phyloP scores from a whole-genome alignment of 2,888 invertebrate genomes.

The Ochropleura leucogaster region DNA sequence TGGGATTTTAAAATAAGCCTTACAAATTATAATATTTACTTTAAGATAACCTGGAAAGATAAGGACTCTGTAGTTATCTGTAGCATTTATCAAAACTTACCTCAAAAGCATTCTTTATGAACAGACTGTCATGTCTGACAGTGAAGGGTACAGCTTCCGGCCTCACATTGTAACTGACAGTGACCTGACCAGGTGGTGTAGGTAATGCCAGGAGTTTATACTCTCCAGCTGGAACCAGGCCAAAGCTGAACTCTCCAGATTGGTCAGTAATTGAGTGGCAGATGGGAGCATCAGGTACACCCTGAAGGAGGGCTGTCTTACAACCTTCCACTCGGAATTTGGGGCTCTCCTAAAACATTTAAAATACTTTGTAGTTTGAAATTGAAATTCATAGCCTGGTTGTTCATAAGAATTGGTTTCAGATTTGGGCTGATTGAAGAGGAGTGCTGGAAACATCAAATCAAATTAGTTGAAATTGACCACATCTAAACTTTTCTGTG shows the following conservation, averaged over 20 bases:
- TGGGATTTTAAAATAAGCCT: not conserved
- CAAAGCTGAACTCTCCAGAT: slow-evolving; percentile 94
- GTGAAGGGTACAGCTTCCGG: slow-evolving; percentile 93
- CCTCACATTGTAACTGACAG: slow-evolving; percentile 94
- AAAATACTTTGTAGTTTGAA: not conserved
- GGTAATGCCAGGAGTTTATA: slow-evolving; percentile 93
- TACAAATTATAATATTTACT: slow-evolving; percentile 10
- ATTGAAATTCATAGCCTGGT: not conserved
- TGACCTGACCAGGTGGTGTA: slow-evolving; percentile 87
- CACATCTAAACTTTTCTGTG: too few relatives aligned
- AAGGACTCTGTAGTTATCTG: not conserved
- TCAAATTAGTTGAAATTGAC: too few relatives aligned
- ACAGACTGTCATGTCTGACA: slow-evolving; percentile 92
- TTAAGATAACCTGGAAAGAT: slow-evolving; percentile 43
- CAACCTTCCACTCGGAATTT: slow-evolving; percentile 90
- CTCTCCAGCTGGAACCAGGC: slow-evolving; percentile 94
- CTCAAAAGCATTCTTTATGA: slow-evolving; percentile 92
- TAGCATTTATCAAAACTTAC: slow-evolving; percentile 79
- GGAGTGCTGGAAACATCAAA: too few relatives aligned
- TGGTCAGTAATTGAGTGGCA: slow-evolving; percentile 94
- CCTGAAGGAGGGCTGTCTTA: slow-evolving; percentile 90
- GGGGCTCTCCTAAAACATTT: slow-evolving; percentile 76
- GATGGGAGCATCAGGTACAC: slow-evolving; percentile 91
- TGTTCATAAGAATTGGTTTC: not conserved
- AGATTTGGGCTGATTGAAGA: too few relatives aligned